A percentile compares a stretch with the other conserved stretches of the same genome.
phyloP scores from a whole-genome alignment of 2,113 vertebrate genomes.

The Coptodon rendalli region DNA sequence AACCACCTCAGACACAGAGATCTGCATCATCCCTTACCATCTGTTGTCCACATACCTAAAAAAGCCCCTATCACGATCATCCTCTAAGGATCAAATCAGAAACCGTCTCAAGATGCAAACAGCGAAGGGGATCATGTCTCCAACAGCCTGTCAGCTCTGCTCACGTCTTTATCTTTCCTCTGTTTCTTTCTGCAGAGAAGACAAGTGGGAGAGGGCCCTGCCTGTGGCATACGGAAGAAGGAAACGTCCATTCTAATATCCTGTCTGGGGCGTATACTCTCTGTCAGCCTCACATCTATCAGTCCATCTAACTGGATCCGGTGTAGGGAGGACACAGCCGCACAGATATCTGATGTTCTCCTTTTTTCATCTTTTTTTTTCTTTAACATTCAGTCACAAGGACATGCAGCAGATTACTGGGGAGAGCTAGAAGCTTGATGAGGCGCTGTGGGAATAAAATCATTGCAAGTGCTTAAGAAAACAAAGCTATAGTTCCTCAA shows the following conservation, averaged over 20 bases:
- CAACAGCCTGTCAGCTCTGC: slow-evolving; percentile 55
- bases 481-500: not conserved
- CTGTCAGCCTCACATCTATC: slow-evolving; percentile 53
- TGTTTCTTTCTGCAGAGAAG: slow-evolving; percentile 39
- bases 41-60: not conserved
- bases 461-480: not conserved
- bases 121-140: slow-evolving; percentile 22
- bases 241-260: slow-evolving; percentile 70
- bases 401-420: slow-evolving; percentile 26
- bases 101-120: slow-evolving; percentile 45
- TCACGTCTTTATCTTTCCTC: slow-evolving; percentile 65
- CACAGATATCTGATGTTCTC: slow-evolving; percentile 60
- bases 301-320: slow-evolving; percentile 56
- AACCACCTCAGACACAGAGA: not conserved
- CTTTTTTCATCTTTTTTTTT: slow-evolving; percentile 13
- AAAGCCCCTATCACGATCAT: slow-evolving; percentile 35
- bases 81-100: slow-evolving; percentile 56
- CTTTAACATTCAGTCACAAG: slow-evolving; percentile 28
- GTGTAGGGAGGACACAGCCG: slow-evolving; percentile 15
- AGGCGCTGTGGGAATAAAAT: not conserved
- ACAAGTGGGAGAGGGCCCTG: slow-evolving; percentile 46
- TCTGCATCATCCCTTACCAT: slow-evolving; percentile 21
- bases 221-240: slow-evolving; percentile 49
- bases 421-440: not conserved
- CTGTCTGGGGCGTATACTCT: slow-evolving; percentile 51